phyloP scores from a whole-genome alignment of 1,140 invertebrate genomes.

The Drosophila repletoides region DNA sequence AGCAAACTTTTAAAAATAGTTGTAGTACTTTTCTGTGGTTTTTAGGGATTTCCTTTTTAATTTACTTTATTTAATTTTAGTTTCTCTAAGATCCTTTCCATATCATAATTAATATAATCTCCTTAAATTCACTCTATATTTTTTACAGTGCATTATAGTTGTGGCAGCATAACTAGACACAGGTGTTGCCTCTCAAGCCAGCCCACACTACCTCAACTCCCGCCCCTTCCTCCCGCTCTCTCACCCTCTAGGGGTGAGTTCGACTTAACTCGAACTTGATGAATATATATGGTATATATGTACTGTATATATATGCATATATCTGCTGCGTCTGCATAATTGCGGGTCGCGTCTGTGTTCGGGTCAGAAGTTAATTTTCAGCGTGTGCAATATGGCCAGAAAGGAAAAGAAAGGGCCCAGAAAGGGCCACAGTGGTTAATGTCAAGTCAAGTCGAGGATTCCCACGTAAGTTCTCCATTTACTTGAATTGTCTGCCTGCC shows the following conservation, averaged over 20 bases:
- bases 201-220: conserved; percentile 4
- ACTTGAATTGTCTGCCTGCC: conserved; percentile 27
- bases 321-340: conserved; percentile 45
- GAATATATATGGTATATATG: no score
- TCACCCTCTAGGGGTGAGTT: conserved; percentile 34
- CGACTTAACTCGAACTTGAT: conserved; percentile 16
- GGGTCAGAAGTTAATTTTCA: conserved; percentile 77
- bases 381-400: conserved; percentile 59
- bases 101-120: no score
- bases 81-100: no score
- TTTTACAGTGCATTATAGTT: no score
- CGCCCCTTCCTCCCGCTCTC: not conserved
- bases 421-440: not conserved
- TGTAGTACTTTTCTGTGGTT: no score
- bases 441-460: conserved; percentile 44
- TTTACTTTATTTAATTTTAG: no score
- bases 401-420: conserved; percentile 15
- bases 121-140: no score
- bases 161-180: no score
- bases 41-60: no score
- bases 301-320: no score
- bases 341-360: conserved; percentile 49
- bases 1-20: no score
- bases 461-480: conserved; percentile 55
- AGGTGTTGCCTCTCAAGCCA: conserved; percentile 78